Evolutionary conservation across 2,797 vertebrate species (phyloP).

Genomic region (Macroramphosus scolopax): DNA sequence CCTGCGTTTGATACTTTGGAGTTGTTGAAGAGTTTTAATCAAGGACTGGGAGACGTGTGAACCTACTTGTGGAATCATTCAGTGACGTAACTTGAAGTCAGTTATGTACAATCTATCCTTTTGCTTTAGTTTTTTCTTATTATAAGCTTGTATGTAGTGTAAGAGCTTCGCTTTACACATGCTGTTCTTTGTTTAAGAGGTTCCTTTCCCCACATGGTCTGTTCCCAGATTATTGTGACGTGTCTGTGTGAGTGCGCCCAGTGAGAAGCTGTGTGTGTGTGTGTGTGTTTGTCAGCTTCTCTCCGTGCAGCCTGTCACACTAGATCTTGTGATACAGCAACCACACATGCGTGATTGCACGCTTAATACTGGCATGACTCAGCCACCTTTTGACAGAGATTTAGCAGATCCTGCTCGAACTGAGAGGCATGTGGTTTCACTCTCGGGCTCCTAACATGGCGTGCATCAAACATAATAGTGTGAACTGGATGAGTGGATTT

Average conservation of each 20-base stretch:
- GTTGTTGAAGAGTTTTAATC: not conserved
- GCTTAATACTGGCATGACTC: constrained; percentile 46
- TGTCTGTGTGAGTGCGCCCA: not conserved
- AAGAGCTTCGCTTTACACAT: not conserved
- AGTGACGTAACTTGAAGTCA: not conserved
- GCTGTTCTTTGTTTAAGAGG: not conserved
- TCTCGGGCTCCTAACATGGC: constrained; percentile 36
- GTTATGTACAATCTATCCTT: constrained; percentile 1
- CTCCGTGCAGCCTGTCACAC: constrained; percentile 30
- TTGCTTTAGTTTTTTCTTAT: too few species aligned
- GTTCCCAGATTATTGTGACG: constrained; percentile 20
- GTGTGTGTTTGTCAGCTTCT: constrained; percentile 48
- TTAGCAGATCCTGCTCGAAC: constrained; percentile 46
- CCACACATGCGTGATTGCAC: constrained; percentile 39
- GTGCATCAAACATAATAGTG: constrained; percentile 45
- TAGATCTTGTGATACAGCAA: constrained; percentile 54
- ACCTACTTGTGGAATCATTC: constrained; percentile 8
- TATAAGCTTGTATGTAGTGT: constrained; percentile 1
- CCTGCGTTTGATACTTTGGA: not conserved
- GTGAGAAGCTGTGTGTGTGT: constrained; percentile 11
- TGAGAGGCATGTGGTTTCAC: constrained; percentile 57
- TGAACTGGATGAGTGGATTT: constrained; percentile 46
- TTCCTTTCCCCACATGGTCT: too few species aligned
- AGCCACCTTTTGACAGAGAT: constrained; percentile 53
- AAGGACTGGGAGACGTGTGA: not conserved